These are phyloP conservation scores for Argyra leucocephala DNA, from an alignment of 2,888 invertebrate genomes.

Conservation along the genomic window DNA sequence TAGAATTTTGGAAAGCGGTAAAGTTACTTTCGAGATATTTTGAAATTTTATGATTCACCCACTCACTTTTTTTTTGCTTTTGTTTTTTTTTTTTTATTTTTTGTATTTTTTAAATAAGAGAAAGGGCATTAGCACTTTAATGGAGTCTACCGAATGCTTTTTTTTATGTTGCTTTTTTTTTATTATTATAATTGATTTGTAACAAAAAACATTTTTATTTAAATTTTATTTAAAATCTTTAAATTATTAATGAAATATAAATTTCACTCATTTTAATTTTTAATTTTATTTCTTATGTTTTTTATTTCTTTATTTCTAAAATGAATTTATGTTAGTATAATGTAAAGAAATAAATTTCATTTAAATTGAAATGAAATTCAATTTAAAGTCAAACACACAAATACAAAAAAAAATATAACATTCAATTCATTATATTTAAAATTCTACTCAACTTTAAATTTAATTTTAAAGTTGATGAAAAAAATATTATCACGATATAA, in stretches of 20 bases:
- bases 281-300: too few species aligned
- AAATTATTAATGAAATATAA: too few species aligned
- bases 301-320: neutral
- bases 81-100: neutral
- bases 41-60: neutral
- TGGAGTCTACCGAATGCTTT: neutral
- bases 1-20: neutral
- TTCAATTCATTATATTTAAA: too few species aligned
- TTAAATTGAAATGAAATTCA: too few species aligned
- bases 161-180: neutral
- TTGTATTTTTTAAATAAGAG: neutral
- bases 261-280: too few species aligned
- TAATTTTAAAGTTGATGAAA: too few species aligned
- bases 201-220: neutral
- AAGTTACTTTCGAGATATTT: neutral
- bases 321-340: too few species aligned
- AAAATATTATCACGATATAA: too few species aligned
- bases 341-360: too few species aligned
- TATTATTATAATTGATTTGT: neutral
- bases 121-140: slow-evolving; percentile 10
- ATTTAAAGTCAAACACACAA: too few species aligned
- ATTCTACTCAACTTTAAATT: too few species aligned
- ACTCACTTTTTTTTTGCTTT: neutral
- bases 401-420: too few species aligned
- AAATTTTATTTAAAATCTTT: neutral